A percentile compares a stretch with the other conserved stretches of the same genome.
phyloP scores from a whole-genome alignment of 2,113 vertebrate genomes.

The Chloroceryle aenea region DNA sequence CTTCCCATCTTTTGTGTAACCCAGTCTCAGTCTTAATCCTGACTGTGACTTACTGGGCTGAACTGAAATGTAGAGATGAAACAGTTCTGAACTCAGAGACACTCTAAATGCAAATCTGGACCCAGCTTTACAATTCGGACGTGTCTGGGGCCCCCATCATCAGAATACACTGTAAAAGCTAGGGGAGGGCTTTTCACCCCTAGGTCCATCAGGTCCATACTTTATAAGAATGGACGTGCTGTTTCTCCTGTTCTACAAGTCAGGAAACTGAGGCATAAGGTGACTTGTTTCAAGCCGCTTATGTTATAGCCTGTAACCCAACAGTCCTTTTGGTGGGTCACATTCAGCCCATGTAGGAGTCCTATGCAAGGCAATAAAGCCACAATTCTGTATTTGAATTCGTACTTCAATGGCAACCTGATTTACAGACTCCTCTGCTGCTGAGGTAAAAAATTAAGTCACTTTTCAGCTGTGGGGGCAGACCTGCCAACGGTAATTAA shows the following conservation, averaged over 20 bases:
- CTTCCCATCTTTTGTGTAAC: neutral
- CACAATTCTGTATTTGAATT: neutral
- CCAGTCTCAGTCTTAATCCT: neutral
- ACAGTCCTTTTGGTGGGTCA: neutral
- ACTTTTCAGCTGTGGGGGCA: neutral
- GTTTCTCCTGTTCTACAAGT: neutral
- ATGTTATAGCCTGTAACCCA: fast-evolving
- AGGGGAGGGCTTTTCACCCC: fast-evolving
- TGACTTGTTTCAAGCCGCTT: neutral
- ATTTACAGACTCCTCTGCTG: slow-evolving; percentile 7
- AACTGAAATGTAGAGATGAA: neutral
- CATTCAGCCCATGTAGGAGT: neutral
- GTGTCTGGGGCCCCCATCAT: neutral
- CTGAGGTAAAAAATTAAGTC: slow-evolving; percentile 55
- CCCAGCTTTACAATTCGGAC: neutral
- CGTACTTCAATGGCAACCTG: neutral
- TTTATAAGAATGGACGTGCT: neutral
- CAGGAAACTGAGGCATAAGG: neutral
- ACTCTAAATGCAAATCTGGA: neutral
- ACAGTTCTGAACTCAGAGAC: neutral
- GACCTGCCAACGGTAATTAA: slow-evolving; percentile 53
- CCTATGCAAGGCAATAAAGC: neutral
- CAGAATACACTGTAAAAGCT: neutral
- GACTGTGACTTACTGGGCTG: neutral
- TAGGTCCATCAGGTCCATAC: neutral